Evolutionary conservation across 2,113 vertebrate genomes (phyloP).

Genomic region (Pterocles orientalis): DNA sequence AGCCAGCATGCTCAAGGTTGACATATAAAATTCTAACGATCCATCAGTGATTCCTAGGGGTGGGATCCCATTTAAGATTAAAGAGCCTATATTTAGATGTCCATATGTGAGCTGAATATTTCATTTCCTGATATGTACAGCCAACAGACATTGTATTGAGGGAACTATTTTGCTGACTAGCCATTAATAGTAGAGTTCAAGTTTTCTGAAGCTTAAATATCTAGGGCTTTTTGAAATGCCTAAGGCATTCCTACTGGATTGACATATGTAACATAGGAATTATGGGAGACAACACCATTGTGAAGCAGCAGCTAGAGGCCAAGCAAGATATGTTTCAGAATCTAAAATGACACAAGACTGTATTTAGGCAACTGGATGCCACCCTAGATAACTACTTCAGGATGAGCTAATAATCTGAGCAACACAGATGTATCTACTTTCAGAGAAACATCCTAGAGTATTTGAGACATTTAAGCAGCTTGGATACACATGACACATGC

Average conservation of each 20-base stretch:
- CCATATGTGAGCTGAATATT: background rate
- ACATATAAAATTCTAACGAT: background rate
- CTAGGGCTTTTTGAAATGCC: background rate
- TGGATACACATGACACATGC: background rate
- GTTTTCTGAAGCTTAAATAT: background rate
- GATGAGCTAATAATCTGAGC: background rate
- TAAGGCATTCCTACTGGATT: background rate
- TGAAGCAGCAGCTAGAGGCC: background rate
- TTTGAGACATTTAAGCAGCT: background rate
- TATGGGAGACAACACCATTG: background rate
- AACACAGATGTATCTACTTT: background rate
- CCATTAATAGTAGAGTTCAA: background rate
- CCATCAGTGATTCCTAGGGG: background rate
- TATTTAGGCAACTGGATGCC: background rate
- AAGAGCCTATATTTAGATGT: background rate
- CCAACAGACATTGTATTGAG: background rate
- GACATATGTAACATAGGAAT: background rate
- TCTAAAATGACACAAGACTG: background rate
- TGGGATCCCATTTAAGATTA: background rate
- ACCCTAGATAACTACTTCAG: background rate
- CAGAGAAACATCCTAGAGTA: background rate
- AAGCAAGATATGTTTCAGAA: background rate
- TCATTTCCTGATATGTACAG: background rate
- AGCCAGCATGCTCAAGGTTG: background rate
- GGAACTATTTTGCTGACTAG: background rate